Base-by-base conservation (phyloP, 2,888 invertebrate species). In the Itoplectis maculator region DNA sequence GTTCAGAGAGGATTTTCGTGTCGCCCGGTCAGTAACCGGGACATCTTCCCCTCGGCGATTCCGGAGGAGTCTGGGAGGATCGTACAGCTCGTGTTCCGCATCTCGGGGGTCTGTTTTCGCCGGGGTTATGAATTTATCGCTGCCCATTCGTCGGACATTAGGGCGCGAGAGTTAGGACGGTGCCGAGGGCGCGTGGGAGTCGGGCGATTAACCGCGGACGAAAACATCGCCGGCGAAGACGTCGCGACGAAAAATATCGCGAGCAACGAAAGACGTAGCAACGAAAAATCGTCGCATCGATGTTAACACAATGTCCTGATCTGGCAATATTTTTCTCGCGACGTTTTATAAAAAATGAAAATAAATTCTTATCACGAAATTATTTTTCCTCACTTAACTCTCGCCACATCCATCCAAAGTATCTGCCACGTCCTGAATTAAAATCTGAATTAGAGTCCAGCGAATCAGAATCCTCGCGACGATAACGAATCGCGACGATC, bases 71-170 rank as follows among this genome's bases (percentile, higher is more conserved):
- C 65, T 61, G 49, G 61, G 59, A n/a, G n/a, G 76, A 63, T 73
- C 61, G 51, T 20, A 75, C 51, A 79, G 76, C 76, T 73, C 77
- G 73, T 83, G 81, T 85, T 84, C 73, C 73, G 81, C 76, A 82
- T 81, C 83, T 83, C 86, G 78, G 89, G 87, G 87, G 85, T 90
- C 88, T 92, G 91, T 91, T 92, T 91, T 87, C 89, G 88, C 86
- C 87, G 87, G 89, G 91, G n/a, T 92, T 92, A 92, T 92, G 92
- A 92, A 92, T 92, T 92, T 92, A 92, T 92, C 89, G 90, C 88
- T 87, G 90, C 87, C 91, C 90, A 91, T 92, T 91, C 90, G 87
- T 92, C 91, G 91, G 90, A 90, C 91, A 90, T 92, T 92, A 92
- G 89, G 89, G n/a, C n/a, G 88, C 77, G 77, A 79, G 83, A 85